Evolutionary conservation across 2,888 invertebrate species (phyloP).

Genomic region (Cryptocheilus praepositus): DNA sequence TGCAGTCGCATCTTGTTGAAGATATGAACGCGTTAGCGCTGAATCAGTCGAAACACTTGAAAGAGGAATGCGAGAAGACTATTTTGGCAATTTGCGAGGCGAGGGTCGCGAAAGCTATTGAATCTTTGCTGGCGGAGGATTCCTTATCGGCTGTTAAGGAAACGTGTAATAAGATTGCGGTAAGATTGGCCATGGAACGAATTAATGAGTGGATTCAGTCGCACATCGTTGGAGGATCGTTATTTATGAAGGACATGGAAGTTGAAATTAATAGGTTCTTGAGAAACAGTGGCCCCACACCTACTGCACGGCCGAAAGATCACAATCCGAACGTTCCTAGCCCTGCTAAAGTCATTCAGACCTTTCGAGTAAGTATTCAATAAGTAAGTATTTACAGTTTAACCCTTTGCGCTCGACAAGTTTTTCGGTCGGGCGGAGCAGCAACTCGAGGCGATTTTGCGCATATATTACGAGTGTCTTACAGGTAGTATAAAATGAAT

Average conservation of each 20-base stretch:
- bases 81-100: constrained; percentile 61
- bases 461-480: too few species aligned
- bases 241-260: constrained; percentile 66
- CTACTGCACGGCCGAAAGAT: constrained; percentile 34
- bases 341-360: constrained; percentile 59
- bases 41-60: constrained; percentile 50
- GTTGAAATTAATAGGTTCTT: constrained; percentile 55
- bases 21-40: constrained; percentile 44
- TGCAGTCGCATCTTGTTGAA: constrained; percentile 32
- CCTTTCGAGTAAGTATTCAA: constrained; percentile 59
- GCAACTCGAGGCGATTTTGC: too few species aligned
- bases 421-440: too few species aligned
- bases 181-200: constrained; percentile 75
- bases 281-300: constrained; percentile 39
- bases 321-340: constrained; percentile 59
- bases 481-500: too few species aligned
- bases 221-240: constrained; percentile 68
- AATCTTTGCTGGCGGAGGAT: constrained; percentile 77
- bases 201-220: constrained; percentile 78
- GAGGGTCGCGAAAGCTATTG: constrained; percentile 65
- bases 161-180: constrained; percentile 76
- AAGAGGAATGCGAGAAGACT: constrained; percentile 54
- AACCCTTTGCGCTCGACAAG: too few species aligned
- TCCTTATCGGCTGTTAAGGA: constrained; percentile 75
- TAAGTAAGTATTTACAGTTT: too few species aligned